Base-by-base conservation (phyloP, 1,140 invertebrate genomes). In the Neodiprion virginianus region DNA sequence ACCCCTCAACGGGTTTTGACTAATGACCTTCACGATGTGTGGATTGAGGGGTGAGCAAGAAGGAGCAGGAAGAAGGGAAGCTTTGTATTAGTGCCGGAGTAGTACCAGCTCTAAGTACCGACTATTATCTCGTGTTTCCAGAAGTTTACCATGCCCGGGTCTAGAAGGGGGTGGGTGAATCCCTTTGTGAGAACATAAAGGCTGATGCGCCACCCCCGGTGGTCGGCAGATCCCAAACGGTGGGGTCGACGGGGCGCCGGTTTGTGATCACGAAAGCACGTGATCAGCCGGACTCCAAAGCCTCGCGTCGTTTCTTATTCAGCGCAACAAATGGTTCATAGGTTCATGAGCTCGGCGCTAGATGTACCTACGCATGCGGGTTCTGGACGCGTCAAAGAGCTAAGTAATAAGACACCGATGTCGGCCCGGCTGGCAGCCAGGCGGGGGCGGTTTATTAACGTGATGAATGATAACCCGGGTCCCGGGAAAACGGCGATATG, bases 71-170 rank as follows among this genome's bases (percentile, higher is more conserved):
- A 40, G 28, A 40, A 40, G 28, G 28, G 28, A 40, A 5, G 28
- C 28, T 40, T 40, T 40, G 28, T 40, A 40, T 40, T 40, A 40
- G 5, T 40, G 5, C 28, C 28, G 5, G 28, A 40, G 28, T 40
- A 40, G 28, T 40, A 40, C 28, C 28, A 40, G 28, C 2, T 12
- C 53, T 61, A 61, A 61, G 53, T 61, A 61, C 53, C 53, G 11
- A 11, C 53, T 61, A 61, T 61, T 61, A 61, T 61, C 53, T 61
- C 53, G n/a, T 61, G 53, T 61, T 61, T 61, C 53, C 53, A 61
- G 53, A 61, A 61, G 53, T 61, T 61, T 61, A 61, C 53, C 53
- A 4, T 17, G n/a, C 11, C 8, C 28, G 11, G 11, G 53, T 7
- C 11, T 17, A 61, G 53, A 61, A 12, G 4, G 11, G 4, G 53